Evolutionary conservation across 2,113 vertebrate species (phyloP).

Genomic region (Phrynosoma platyrhinos): DNA sequence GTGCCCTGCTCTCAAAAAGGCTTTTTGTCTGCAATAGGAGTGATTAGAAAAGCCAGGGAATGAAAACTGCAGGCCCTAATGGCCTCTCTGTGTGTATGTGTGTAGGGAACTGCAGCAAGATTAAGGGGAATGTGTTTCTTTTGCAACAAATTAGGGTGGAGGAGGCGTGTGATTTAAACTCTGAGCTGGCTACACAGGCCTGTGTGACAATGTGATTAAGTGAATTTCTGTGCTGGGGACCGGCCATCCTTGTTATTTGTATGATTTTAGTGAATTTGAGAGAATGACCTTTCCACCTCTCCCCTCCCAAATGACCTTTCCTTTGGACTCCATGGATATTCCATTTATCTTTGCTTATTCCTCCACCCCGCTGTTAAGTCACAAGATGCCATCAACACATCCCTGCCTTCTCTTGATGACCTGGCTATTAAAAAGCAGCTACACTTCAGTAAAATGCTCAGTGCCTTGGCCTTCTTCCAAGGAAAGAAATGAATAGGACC

Average conservation of each 20-base stretch:
- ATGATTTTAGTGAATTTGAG: slow-evolving; percentile 21
- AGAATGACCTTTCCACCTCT: not conserved
- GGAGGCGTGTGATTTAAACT: not conserved
- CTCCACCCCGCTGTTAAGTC: not conserved
- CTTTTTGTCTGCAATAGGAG: not conserved
- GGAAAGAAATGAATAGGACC: rapidly evolving
- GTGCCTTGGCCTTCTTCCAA: not conserved
- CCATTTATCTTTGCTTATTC: rapidly evolving
- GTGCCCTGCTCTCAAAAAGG: not conserved
- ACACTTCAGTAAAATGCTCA: not conserved
- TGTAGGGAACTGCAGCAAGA: not conserved
- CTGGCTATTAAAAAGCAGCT: rapidly evolving
- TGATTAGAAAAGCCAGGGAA: not conserved
- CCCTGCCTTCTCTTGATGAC: not conserved
- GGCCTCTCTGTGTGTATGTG: rapidly evolving
- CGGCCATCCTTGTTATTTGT: slow-evolving; percentile 19
- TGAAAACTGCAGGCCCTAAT: not conserved
- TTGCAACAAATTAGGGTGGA: not conserved
- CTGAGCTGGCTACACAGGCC: not conserved
- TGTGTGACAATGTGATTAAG: slow-evolving; percentile 24
- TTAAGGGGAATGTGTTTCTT: slow-evolving; percentile 22
- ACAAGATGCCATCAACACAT: rapidly evolving
- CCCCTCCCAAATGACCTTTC: not conserved
- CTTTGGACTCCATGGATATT: not conserved
- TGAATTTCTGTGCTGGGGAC: not conserved